phyloP scores from a whole-genome alignment of 1,140 invertebrate genomes.

The Cardiocondyla obscurior region DNA sequence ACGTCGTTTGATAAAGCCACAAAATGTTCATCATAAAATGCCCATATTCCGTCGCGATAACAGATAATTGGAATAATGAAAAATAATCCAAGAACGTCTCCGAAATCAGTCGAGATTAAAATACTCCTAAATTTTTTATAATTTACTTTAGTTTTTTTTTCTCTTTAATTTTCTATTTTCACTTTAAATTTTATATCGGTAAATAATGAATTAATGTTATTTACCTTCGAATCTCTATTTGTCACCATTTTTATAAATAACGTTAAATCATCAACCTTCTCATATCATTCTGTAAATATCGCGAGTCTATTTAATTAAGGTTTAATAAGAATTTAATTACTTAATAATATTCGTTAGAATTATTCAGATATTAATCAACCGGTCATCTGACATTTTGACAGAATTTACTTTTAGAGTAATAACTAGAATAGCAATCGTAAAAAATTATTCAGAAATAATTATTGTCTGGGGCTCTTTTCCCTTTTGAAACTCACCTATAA shows the following conservation, averaged over 20 bases:
- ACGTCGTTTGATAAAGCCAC: slow-evolving; percentile 20
- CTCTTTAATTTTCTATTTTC: background rate
- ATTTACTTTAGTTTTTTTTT: background rate
- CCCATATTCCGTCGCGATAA: background rate
- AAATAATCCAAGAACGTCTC: background rate
- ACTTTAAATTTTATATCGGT: background rate
- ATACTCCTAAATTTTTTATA: background rate
- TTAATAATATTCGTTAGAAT: background rate
- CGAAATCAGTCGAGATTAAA: background rate
- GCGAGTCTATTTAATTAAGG: background rate
- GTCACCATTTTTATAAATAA: background rate
- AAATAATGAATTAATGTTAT: too few relatives aligned
- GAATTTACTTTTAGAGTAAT: background rate
- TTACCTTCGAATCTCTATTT: too few relatives aligned
- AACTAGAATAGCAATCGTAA: background rate
- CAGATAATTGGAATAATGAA: slow-evolving; percentile 18
- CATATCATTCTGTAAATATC: background rate
- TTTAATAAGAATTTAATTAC: background rate
- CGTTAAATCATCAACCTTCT: background rate
- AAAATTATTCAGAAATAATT: too few relatives aligned
- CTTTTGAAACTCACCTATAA: slow-evolving; percentile 89
- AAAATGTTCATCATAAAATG: slow-evolving; percentile 7
- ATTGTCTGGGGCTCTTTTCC: too few relatives aligned
- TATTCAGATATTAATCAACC: background rate
- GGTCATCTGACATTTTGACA: background rate